Evolutionary conservation across 2,797 vertebrate species (phyloP), one percentile per base, ranked within the genome.

Genomic region (Microctenopoma steveboyesi): DNA sequence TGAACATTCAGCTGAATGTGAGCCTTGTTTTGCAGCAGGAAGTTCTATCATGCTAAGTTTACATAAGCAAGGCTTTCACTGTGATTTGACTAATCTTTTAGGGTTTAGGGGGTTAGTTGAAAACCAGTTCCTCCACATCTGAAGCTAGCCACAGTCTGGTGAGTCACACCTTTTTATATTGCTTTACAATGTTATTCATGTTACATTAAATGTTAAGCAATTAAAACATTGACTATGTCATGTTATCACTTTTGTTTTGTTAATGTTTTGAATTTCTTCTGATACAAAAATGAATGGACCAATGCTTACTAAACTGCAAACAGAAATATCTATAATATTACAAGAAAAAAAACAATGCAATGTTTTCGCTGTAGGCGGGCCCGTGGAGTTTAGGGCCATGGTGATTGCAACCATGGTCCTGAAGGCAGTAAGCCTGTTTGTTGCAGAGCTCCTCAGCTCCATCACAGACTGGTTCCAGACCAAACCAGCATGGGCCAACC

Each of bases 391-490:
- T 3, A 27, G 0, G 64, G 67, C 66, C 61, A 91, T 90, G 87
- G 78, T 59, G 73, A 81, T 72, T 50, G 67, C 80, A 61, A 76
- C 49, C 42, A 22, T 50, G 1, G 76, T 64, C 47, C 69, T 91
- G 50, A 88, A 88, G 83, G 58, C 35, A 3, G 22, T 88, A 33
- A 45, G 80, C 63, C 62, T 89, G 71, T 85, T 85, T 71, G 58
- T 89, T 40, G 85, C 82, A 51, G 84, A 89, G 52, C 28, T 88
- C 51, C 64, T 91, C 64, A 87, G 79, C 60, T 85, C 87, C 11
- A 13, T 90, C 76, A 87, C 76, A 14, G 89, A 81, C 87, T 88
- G 85, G 86, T 90, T 91, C 58, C 87, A 88, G 72, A 89, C 85
- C 27, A 77, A 84, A 82, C 79, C 90, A 69, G 75, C 10, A 50